These are phyloP conservation scores for Tenthredo mesomela DNA, from an alignment of 2,888 invertebrate species.

Conservation along the genomic window DNA sequence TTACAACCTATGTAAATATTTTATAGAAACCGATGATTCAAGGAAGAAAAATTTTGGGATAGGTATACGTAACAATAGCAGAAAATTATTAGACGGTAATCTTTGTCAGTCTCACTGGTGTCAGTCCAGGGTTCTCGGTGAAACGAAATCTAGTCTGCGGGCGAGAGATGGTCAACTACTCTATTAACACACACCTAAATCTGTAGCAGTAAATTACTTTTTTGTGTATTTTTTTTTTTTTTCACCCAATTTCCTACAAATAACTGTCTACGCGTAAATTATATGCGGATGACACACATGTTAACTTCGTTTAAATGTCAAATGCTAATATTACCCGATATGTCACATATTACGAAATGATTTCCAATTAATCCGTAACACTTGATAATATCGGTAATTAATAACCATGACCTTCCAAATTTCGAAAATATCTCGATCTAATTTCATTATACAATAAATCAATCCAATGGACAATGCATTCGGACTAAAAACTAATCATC, in stretches of 20 bases:
- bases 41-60: neutral
- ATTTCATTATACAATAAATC: neutral
- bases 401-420: neutral
- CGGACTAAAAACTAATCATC: neutral
- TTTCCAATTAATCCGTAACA: neutral
- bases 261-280: neutral
- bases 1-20: neutral
- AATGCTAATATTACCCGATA: constrained; percentile 29
- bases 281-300: constrained; percentile 12
- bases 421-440: neutral
- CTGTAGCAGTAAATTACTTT: constrained; percentile 1
- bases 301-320: neutral
- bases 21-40: neutral
- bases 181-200: constrained; percentile 14
- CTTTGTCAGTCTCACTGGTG: neutral
- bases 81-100: neutral
- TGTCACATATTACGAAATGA: constrained; percentile 10
- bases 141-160: constrained; percentile 6
- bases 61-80: neutral
- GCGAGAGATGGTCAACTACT: neutral
- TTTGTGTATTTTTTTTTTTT: neutral
- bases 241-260: neutral
- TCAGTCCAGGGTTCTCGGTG: neutral
- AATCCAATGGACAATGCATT: neutral
- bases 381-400: neutral